Evolutionary conservation across 2,888 invertebrate genomes (phyloP).

Genomic region (Amphimallon solstitiale): DNA sequence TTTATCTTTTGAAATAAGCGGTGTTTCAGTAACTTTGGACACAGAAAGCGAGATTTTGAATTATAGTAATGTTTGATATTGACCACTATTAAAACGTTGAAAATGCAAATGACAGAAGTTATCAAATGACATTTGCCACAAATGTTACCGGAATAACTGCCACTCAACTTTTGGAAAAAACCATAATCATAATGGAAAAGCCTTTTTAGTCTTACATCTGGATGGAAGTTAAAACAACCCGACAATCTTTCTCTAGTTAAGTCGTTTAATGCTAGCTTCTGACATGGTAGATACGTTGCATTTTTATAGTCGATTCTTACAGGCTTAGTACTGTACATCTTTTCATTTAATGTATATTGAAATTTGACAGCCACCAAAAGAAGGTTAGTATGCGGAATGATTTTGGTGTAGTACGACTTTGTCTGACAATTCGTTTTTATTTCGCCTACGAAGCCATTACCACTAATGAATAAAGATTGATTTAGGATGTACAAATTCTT

Average conservation of each 20-base stretch:
- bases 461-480: conserved; percentile 64
- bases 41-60: too few relatives aligned
- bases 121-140: too few relatives aligned
- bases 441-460: conserved; percentile 59
- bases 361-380: conserved; percentile 78
- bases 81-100: too few relatives aligned
- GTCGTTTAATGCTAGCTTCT: conserved; percentile 77
- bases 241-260: conserved; percentile 74
- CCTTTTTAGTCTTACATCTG: conserved; percentile 2
- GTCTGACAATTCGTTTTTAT: conserved; percentile 63
- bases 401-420: conserved; percentile 74
- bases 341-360: conserved; percentile 59
- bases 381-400: conserved; percentile 81
- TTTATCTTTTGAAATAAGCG: too few relatives aligned
- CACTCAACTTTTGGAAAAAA: background rate
- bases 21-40: too few relatives aligned
- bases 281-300: conserved; percentile 73
- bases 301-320: conserved; percentile 63
- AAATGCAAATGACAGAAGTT: too few relatives aligned
- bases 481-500: conserved; percentile 76
- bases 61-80: too few relatives aligned
- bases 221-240: conserved; percentile 81
- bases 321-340: conserved; percentile 65
- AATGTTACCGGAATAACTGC: background rate
- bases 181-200: background rate